Conservation (phyloP, 2,113 vertebrate species). For the crab-eating macaque (Macaca fascicularis) region DNA sequence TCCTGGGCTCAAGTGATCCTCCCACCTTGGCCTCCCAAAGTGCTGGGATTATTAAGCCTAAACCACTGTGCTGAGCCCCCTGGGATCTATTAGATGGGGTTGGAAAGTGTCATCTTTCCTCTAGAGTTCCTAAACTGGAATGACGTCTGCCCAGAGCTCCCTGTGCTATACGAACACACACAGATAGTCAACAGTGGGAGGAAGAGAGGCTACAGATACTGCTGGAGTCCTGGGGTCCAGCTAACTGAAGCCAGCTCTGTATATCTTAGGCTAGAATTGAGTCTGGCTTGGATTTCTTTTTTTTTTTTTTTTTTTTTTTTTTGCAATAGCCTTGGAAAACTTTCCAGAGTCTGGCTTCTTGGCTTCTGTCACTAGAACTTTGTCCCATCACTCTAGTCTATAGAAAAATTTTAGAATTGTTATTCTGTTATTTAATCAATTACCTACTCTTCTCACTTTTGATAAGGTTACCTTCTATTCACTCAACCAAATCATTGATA, state of each 20-base stretch:
- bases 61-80: no score
- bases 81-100: background rate
- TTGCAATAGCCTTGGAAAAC: no score
- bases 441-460: background rate
- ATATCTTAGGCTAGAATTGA: background rate
- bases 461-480: background rate
- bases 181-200: background rate
- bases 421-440: background rate
- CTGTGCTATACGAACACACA: background rate
- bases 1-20: no score
- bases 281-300: background rate
- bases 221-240: background rate
- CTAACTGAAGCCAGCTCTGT: background rate
- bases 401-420: background rate
- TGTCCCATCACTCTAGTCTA: background rate
- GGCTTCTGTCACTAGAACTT: background rate
- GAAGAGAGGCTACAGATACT: background rate
- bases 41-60: no score
- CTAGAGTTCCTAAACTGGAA: background rate
- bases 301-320: no score
- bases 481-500: background rate
- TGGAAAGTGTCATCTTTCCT: background rate
- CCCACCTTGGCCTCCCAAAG: no score
- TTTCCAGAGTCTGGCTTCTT: no score
- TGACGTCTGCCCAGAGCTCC: background rate